phyloP scores from a whole-genome alignment of 2,113 vertebrate genomes.

The Gavia stellata region DNA sequence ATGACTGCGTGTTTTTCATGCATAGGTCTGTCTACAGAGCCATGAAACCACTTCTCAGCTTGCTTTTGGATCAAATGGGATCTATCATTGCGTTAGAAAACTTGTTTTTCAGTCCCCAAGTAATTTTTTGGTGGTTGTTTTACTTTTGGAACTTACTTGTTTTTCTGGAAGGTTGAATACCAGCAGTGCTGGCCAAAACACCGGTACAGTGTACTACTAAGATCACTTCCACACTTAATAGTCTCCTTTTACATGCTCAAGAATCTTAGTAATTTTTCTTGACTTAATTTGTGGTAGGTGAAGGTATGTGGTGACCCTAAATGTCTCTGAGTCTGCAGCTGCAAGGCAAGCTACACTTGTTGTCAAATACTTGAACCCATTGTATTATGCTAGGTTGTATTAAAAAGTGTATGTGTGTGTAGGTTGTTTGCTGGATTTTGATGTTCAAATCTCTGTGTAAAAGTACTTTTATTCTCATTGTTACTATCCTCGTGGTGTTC shows the following conservation, averaged over 20 bases:
- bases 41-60: not conserved
- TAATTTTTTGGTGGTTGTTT: not conserved
- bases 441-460: not conserved
- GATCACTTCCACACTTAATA: not conserved
- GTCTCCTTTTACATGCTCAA: not conserved
- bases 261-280: not conserved
- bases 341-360: not conserved
- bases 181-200: not conserved
- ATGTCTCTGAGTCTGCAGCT: not conserved
- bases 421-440: not conserved
- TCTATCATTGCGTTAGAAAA: not conserved
- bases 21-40: not conserved
- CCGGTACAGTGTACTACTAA: not conserved
- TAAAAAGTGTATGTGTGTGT: not conserved
- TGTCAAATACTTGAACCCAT: not conserved
- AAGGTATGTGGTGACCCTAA: not conserved
- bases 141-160: not conserved
- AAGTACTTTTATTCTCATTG: not conserved
- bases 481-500: not conserved
- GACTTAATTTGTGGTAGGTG: not conserved
- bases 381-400: not conserved
- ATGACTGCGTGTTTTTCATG: not conserved
- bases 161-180: not conserved
- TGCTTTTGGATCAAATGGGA: not conserved
- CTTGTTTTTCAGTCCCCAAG: not conserved